Evolutionary conservation across 2,888 invertebrate species (phyloP).

Genomic region (Tridacna crocea): DNA sequence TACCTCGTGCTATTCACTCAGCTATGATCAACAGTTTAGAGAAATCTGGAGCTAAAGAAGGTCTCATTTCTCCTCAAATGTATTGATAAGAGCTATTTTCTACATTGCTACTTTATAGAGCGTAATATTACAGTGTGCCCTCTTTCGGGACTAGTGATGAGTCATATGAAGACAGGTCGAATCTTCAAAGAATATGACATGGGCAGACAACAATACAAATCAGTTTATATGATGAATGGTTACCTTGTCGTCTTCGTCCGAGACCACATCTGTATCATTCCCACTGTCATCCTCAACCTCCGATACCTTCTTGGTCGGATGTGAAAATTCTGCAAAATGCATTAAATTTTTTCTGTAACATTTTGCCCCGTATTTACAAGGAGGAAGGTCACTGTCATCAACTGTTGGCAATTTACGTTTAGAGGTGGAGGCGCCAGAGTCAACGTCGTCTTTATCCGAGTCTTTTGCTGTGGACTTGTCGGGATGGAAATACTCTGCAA

Average conservation of each 20-base stretch:
- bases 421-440: constrained; percentile 27
- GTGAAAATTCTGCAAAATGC: constrained; percentile 79
- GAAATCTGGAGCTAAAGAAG: no score
- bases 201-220: no score
- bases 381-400: constrained; percentile 58
- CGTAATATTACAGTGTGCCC: no score
- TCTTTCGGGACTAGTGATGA: no score
- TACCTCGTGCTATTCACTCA: no score
- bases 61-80: no score
- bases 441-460: constrained; percentile 16
- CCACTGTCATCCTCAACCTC: constrained; percentile 59
- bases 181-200: no score
- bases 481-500: constrained; percentile 73
- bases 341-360: constrained; percentile 80
- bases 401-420: constrained; percentile 24
- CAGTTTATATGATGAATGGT: no score
- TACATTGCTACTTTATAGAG: no score
- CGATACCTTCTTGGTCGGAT: constrained; percentile 65
- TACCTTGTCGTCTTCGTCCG: constrained; percentile 67
- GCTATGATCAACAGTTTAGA: no score
- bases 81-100: no score
- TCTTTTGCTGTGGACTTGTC: constrained; percentile 35
- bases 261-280: constrained; percentile 73
- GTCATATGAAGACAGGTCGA: no score
- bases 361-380: constrained; percentile 77